Conservation (phyloP, 2,797 vertebrate genomes). For the Chaenodraco wilsoni region DNA sequence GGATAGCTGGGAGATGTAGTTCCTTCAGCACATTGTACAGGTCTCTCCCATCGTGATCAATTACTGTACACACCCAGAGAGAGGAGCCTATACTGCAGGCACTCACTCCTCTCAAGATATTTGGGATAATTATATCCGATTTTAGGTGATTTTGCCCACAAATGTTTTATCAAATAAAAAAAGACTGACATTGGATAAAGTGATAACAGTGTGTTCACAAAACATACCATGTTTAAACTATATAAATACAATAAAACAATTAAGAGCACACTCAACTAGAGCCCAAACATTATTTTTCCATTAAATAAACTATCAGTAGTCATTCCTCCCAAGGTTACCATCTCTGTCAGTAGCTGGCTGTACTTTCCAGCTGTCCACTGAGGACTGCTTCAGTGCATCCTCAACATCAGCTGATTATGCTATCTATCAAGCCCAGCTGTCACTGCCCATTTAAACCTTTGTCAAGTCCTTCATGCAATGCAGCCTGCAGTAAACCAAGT, state of each 20-base stretch:
- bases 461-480: constrained; percentile 78
- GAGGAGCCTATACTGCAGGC: constrained; percentile 1
- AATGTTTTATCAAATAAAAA: constrained; percentile 14
- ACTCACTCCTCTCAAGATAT: neutral
- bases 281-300: constrained; percentile 59
- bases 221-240: neutral
- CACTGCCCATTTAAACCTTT: constrained; percentile 84
- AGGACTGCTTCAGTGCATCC: constrained; percentile 79
- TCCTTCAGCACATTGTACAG: constrained; percentile 19
- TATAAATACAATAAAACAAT: constrained; percentile 41
- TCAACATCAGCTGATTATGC: constrained; percentile 86
- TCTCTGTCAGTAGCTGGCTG: constrained; percentile 66
- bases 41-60: neutral
- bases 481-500: constrained; percentile 79
- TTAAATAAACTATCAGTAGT: constrained; percentile 74
- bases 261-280: constrained; percentile 40
- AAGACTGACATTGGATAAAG: constrained; percentile 10
- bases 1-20: constrained; percentile 26
- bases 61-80: constrained; percentile 12
- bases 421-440: constrained; percentile 87
- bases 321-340: constrained; percentile 79
- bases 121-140: constrained; percentile 11
- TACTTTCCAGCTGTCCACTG: constrained; percentile 76
- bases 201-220: constrained; percentile 6
- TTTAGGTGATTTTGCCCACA: neutral